Conservation (phyloP, 2,797 vertebrate species). For the Mus caroli region DNA sequence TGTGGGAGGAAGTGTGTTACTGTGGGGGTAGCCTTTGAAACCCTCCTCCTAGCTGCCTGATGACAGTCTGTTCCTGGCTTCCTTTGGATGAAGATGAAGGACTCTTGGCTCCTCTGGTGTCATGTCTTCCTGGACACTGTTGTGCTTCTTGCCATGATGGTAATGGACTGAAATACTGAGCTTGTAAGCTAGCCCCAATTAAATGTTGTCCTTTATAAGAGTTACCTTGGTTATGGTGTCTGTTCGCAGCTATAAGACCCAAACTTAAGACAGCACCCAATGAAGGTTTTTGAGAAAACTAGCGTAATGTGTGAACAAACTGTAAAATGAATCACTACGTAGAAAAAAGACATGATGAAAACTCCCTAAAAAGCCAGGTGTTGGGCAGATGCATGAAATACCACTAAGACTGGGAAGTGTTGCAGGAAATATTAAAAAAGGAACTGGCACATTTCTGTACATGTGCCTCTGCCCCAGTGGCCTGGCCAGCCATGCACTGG, state of each 20-base stretch:
- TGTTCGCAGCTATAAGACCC: background rate
- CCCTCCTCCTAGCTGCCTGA: background rate
- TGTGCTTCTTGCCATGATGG: background rate
- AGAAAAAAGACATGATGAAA: conserved; percentile 54
- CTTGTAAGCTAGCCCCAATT: background rate
- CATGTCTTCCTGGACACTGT: background rate
- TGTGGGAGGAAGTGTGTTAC: background rate
- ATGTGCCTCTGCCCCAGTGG: no score
- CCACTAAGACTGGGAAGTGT: background rate
- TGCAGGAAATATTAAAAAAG: no score
- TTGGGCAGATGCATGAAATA: background rate
- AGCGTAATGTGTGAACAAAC: background rate
- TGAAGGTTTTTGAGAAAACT: conserved; percentile 43
- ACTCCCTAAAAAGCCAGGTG: background rate
- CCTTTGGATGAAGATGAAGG: background rate
- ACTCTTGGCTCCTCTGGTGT: background rate
- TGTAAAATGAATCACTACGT: conserved; percentile 25
- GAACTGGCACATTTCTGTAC: no score
- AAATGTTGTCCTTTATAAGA: background rate
- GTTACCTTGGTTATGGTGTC: background rate
- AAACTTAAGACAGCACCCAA: background rate
- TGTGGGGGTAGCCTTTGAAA: background rate
- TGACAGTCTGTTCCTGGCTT: background rate
- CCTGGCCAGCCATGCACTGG: no score
- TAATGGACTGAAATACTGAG: background rate